Evolutionary conservation across 2,888 invertebrate genomes (phyloP), one percentile per base, ranked within the genome.

Genomic region (Drosophila niveifrons): DNA sequence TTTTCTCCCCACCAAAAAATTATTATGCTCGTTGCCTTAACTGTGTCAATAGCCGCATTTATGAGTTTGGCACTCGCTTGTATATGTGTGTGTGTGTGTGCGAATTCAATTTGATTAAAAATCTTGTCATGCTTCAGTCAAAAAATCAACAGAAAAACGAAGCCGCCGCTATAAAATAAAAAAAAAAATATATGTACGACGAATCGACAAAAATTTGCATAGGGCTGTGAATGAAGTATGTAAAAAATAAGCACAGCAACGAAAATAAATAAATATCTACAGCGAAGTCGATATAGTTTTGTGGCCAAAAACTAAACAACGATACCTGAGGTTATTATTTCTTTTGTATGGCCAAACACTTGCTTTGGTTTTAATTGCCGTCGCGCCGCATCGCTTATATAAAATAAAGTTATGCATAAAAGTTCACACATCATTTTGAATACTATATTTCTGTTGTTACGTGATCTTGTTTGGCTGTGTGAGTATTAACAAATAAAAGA

Each of bases 21-120:
- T 62, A 62, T 78, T 78, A 71, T 79, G 69, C 63, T 65, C 43
- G 55, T 36, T 75, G 73, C 67, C 77, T 68, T 75, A 85, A 78
- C 82, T 87, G 82, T 85, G 85, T 87, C 85, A 85, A 85, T 84
- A 80, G 85, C 76, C 87, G 69, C 68, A 69, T 85, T 84, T 78
- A 77, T 83, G 72, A 63, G 75, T 80, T 77, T 72, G 82, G 67
- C 73, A 67, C 75, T 78, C 76, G 77, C 59, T 66, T 15, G 15
- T 36, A 23, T 41, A 3, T 15, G 3, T 7, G 34, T 34, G 18
- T 51, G 55, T 67, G 17, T 46, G 50, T 55, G 51, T 68, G 64
- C 73, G 55, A 73, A 65, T 61, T 65, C 66, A 76, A 59, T 72
- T 80, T 80, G 82, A 84, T 84, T 84, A 69, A 84, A 84, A 83